Base-by-base conservation (phyloP, 2,888 invertebrate genomes). In the Alsophila aescularia region DNA sequence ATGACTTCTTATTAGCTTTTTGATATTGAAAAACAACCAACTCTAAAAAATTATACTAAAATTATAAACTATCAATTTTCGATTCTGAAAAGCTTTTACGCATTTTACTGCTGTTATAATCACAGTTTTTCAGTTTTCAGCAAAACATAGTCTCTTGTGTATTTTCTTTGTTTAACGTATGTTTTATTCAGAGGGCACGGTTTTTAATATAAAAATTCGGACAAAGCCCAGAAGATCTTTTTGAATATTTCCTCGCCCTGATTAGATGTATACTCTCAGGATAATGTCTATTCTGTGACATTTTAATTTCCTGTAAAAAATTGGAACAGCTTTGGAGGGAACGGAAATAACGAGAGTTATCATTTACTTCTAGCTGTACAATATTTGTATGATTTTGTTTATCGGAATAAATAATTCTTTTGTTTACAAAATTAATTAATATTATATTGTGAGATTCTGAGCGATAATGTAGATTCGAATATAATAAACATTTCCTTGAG, bases 281-380 rank as follows among this genome's bases (percentile, higher is more conserved):
- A 64, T 64, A 64, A 58, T 41, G 62, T 56, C 56, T 58, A 56
- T 58, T 52, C 62, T 54, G 59, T 58, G 64, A 64, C 62, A 58
- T 68, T 68, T 68, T 68, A 68, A 68, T 68, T 66, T 68, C 67
- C 67, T 62, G 62, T 12, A 42, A 59, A 62, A 60, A 63, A 61
- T 45, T 53, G 57, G 41, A 32, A 47, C 53, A 41, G 49, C 40
- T 52, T 29, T 29, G n/a, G 29, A 13, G 16, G 16, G 14, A 36
- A 37, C 32, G 58, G 53, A 53, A 52, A 47, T 43, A 50, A 47
- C 47, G 15, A 37, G 13, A 42, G 32, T 9, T 40, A 37, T 29
- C 18, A 31, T 43, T 15, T 27, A 31, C 18, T 31, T n/a, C 9
- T 49, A 24, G 24, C 24, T 24, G 24, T 24, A 24, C 16, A 10